Evolutionary conservation across 2,113 vertebrate species (phyloP), one percentile per base, ranked within the genome.

Genomic region (Ophiodon elongatus): DNA sequence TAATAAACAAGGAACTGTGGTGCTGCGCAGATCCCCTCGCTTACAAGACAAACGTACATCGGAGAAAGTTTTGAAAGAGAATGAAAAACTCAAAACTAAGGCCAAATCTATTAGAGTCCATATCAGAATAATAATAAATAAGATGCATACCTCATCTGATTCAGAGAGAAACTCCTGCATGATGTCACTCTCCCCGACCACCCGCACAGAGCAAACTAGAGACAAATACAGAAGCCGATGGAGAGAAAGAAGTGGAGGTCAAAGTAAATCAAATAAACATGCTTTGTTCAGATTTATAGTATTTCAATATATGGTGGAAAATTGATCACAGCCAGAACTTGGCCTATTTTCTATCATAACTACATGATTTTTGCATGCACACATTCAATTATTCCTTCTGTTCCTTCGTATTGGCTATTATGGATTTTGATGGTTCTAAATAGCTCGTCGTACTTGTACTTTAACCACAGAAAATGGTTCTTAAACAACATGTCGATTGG

Each of bases 81-180:
- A 57, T 29, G 5, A 35, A 71, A 57, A 64, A 27, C 19, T 57
- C 1, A 33, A 41, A 39, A 52, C 14, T 54, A 4, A 21, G 63
- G 41, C 14, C 8, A 31, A n/a, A 31, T 75, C 3, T n/a, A 29
- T 27, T 21, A 2, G 15, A 33, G 8, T 59, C 14, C 25, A n/a
- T 15, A 60, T 68, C 1, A 41, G 23, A 76, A 72, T 5, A 59
- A 27, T 9, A 23, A 29, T 39, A 37, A 64, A 81, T 19, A 13
- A 3, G 21, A 73, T 14, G n/a, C 90, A 50, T 93, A 99, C 98
- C 97, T 99, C 98, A 6, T 99, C 98, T 0, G 98, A 99, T 90
- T 99, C 98, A 0, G 98, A 99, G 8, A 99, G 95, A 93, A 99
- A 99, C 73, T 99, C 98, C 87, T 99, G 98, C 97, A 99, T 97